phyloP scores from a whole-genome alignment of 1,140 invertebrate genomes.

The Wasmannia auropunctata region DNA sequence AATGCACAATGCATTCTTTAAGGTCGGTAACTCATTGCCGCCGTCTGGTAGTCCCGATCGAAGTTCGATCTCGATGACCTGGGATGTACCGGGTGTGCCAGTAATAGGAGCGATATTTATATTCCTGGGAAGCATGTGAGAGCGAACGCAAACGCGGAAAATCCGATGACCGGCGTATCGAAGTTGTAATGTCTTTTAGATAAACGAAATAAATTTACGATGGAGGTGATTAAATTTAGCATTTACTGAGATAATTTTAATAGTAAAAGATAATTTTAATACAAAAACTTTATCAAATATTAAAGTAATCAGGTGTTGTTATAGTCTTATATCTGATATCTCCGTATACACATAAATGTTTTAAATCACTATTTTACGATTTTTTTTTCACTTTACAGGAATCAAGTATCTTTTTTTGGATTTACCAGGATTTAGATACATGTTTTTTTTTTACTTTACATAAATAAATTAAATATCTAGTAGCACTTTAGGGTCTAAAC shows the following conservation, averaged over 20 bases:
- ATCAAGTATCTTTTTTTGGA: neutral
- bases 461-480: neutral
- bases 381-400: neutral
- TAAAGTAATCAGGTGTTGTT: neutral
- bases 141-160: neutral
- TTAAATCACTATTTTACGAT: neutral
- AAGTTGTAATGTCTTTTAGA: neutral
- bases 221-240: neutral
- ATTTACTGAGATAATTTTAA: neutral
- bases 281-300: neutral
- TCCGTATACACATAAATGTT: neutral
- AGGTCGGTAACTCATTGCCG: constrained; percentile 60
- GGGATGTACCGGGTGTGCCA: neutral
- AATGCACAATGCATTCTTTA: constrained; percentile 57
- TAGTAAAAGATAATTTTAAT: too few species aligned
- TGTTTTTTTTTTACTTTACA: neutral
- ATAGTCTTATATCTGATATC: neutral
- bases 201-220: neutral
- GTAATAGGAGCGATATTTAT: neutral
- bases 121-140: neutral
- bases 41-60: constrained; percentile 7
- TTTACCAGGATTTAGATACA: neutral
- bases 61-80: constrained; percentile 22
- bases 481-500: neutral
- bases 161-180: neutral